These are phyloP conservation scores for Xestoiulus laeticollis DNA, from an alignment of 2,888 invertebrate species.

Conservation along the genomic window DNA sequence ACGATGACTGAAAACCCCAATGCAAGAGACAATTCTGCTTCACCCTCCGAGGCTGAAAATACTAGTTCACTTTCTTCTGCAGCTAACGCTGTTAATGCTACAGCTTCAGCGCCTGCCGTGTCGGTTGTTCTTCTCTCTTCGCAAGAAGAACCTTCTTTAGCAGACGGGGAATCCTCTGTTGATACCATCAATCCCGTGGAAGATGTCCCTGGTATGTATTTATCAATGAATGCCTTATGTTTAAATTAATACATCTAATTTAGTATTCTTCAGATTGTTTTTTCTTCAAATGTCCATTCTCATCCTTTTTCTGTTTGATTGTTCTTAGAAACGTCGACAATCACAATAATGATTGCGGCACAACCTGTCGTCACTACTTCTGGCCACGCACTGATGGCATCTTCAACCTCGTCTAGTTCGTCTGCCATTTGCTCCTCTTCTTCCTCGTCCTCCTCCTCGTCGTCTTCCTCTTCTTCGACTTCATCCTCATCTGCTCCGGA, in stretches of 20 bases:
- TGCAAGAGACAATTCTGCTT: constrained; percentile 42
- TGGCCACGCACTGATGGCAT: constrained; percentile 12
- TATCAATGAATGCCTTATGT: too few relatives aligned
- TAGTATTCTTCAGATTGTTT: too few relatives aligned
- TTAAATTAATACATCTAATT: too few relatives aligned
- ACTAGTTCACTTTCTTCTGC: neutral
- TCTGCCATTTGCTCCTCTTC: constrained; percentile 22
- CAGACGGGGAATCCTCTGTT: neutral
- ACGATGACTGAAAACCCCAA: constrained; percentile 54
- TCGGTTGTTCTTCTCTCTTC: neutral
- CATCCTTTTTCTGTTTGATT: neutral
- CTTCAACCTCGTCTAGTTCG: constrained; percentile 43
- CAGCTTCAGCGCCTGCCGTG: neutral
- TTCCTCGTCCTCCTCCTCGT: constrained; percentile 38
- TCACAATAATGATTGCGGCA: constrained; percentile 32
- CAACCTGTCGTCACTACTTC: constrained; percentile 55
- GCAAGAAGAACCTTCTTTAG: neutral
- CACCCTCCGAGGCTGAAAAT: neutral
- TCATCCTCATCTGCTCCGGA: constrained; percentile 14
- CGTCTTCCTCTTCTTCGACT: constrained; percentile 38
- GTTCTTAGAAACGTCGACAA: neutral
- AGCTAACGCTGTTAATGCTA: neutral
- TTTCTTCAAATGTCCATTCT: neutral
- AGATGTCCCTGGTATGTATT: neutral
- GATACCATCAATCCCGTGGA: neutral